Evolutionary conservation across 2,113 vertebrate genomes (phyloP), one percentile per base, ranked within the genome.

Genomic region (Syrmaticus mikado): DNA sequence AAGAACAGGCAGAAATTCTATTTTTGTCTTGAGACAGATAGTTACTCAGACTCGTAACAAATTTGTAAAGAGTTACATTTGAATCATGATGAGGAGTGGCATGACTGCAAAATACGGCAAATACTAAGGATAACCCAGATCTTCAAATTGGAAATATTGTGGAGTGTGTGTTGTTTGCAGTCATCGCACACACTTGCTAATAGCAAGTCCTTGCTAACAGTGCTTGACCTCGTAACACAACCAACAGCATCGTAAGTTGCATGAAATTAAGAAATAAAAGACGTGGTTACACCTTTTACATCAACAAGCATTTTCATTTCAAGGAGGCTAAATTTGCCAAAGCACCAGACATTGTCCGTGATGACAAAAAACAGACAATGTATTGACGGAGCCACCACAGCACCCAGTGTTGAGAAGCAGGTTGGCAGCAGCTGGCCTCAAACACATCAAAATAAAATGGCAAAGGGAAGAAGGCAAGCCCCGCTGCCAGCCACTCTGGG

Each of bases 31-130:
- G 65, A 79, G 43, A 52, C 21, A 72, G 52, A 67, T 1, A 6
- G 28, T 75, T 78, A 46, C 38, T 67, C 18, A 15, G 28, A n/a
- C 2, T 3, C 10, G 46, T 7, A 62, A 72, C 2, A 48, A 8
- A 72, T 79, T 9, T 28, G 48, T 11, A n/a, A 81, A 78, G 43
- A 87, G 55, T 68, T 79, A 72, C 0, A 2, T 27, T 41, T 32
- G 12, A 36, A 10, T 52, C 24, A 52, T 21, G 8, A 5, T 4
- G 13, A 87, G 36, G 53, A 82, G 76, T 0, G 0, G 18, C n/a
- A 71, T 0, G 0, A 74, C 45, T 10, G 11, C 45, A 92, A 62
- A 87, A 87, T 32, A 77, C 0, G 0, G 55, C 21, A 61, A 73
- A 62, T 72, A 76, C 48, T 60, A 20, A 58, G 20, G 72, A 66